Percentiles rank a stretch among this genome's conserved stretches.
Conservation (phyloP, 2,797 vertebrate genomes). For the Fundulus diaphanus region DNA sequence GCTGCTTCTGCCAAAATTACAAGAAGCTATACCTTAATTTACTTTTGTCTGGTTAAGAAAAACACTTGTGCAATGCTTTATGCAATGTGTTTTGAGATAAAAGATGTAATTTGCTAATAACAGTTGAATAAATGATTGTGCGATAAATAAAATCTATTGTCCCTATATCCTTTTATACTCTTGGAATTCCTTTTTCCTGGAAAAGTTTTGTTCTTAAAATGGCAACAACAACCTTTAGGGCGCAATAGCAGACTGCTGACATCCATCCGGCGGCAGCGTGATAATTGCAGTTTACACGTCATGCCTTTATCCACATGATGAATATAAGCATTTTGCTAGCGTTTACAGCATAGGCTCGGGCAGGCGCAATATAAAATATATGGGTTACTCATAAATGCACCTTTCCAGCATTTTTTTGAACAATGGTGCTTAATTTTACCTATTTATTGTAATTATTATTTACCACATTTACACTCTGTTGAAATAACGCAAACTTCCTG, state of each 20-base stretch:
- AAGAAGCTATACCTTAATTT: no score
- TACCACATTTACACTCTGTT: background rate
- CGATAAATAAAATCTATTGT: background rate
- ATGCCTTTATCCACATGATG: constrained; percentile 23
- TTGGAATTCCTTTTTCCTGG: background rate
- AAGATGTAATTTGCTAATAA: no score
- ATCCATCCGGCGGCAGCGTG: constrained; percentile 18
- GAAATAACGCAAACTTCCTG: constrained; percentile 18
- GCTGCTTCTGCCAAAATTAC: background rate
- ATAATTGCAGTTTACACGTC: constrained; percentile 24
- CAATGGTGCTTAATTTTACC: background rate
- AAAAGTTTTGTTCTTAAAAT: background rate
- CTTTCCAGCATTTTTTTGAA: background rate
- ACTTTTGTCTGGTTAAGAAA: no score
- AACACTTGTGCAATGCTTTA: no score
- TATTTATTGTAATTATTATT: background rate
- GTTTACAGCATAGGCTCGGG: constrained; percentile 3
- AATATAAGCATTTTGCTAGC: constrained; percentile 40
- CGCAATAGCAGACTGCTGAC: constrained; percentile 19
- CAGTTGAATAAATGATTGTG: no score
- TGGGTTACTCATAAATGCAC: constrained; percentile 28
- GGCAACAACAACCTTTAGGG: constrained; percentile 23
- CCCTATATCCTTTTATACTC: background rate
- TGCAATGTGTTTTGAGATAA: no score
- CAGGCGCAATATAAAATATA: constrained; percentile 24